Percentiles rank a stretch among this genome's conserved stretches.
phyloP scores from a whole-genome alignment of 35 echinoderm and acorn worm species.

The Ophiothrix spiculata region DNA sequence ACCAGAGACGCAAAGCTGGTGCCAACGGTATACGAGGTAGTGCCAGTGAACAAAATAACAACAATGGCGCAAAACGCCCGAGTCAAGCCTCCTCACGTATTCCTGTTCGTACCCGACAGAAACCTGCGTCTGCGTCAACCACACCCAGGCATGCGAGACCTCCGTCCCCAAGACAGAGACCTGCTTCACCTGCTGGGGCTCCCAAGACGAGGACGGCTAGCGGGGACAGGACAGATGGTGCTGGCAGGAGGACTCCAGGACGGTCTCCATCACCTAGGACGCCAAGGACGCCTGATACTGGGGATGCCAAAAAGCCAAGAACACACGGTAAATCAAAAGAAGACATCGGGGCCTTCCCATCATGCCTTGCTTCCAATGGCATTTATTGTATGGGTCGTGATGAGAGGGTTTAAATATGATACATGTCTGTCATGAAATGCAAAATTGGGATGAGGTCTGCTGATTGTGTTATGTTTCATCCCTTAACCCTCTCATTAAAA shows the following conservation, averaged over 20 bases:
- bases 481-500: no score
- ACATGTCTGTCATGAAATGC: no score
- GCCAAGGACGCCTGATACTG: background rate
- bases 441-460: no score
- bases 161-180: slow-evolving; percentile 19
- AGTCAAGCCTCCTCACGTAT: background rate
- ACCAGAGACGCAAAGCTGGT: no score
- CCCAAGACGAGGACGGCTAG: background rate
- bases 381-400: no score
- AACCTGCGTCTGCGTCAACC: background rate
- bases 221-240: background rate
- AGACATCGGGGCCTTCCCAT: no score
- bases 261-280: slow-evolving; percentile 29
- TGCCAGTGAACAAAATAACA: no score
- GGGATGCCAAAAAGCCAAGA: slow-evolving; percentile 8
- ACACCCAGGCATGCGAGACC: slow-evolving; percentile 6
- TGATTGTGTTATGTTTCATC: no score
- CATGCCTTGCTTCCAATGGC: no score
- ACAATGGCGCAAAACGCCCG: no score
- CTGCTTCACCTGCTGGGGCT: background rate
- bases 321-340: background rate
- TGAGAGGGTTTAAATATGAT: no score
- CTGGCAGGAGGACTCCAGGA: background rate
- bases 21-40: no score
- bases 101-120: slow-evolving; percentile 9